Base-by-base conservation (phyloP, 1,140 invertebrate species). In the Lepeophtheirus salmonis region DNA sequence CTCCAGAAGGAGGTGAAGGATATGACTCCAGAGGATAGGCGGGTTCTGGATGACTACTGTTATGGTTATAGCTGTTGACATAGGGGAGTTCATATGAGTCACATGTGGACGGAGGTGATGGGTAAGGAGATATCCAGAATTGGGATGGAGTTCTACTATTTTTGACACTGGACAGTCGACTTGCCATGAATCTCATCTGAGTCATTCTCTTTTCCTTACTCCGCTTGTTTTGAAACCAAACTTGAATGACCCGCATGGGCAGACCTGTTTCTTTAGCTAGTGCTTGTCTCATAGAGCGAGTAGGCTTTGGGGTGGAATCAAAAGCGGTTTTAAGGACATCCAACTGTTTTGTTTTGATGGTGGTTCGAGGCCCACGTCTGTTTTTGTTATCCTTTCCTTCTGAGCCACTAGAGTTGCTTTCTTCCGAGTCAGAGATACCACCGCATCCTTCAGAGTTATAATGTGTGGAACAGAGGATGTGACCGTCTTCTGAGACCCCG, bases 221-320 rank as follows among this genome's bases (percentile, higher is more conserved):
- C 25, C 77, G 67, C 20, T 75, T 66, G 65, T 77, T 77, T 67
- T 78, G 75, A 66, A 77, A 77, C 76, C 76, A 77, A 23, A 97
- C 94, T 86, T 98, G 95, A 78, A 98, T 97, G 64, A 97, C 94
- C 71, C 95, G 80, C 94, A 97, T 98, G 48, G 91, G 92, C 52
- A 98, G 75, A 25, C 94, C 91, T 2, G 95, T 98, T 73, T 97
- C 92, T 73, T 95, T 92, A 62, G 94, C 94, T 63, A 98, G 77
- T 73, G 97, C 91, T 74, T 98, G 94, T 66, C 95, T 79, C 75
- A 98, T 97, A 74, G 97, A 92, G 68, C 94, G 78, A 55, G 95
- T 97, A 0, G 94, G 94, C 74, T 97, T 97, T 21, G 94, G 94
- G 50, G 94, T 97, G 68, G 92, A 87, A 61, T 89, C 87, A 74